Evolutionary conservation across 2,888 invertebrate species (phyloP).

Genomic region (Drosophila longiperda): DNA sequence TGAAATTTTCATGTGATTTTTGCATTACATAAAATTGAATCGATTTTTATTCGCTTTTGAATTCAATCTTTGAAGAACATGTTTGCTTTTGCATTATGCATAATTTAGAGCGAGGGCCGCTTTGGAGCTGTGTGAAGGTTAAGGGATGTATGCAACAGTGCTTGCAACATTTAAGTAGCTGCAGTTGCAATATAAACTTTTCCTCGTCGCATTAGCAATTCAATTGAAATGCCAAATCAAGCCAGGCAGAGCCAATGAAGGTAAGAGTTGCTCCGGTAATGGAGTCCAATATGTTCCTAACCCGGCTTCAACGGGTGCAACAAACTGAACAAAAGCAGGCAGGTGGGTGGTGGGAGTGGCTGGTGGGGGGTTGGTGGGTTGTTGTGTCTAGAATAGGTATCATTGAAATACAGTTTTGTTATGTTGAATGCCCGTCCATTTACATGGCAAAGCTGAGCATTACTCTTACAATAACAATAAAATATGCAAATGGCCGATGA

Average conservation of each 20-base stretch:
- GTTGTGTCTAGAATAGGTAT: conserved; percentile 14
- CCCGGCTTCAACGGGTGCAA: conserved; percentile 41
- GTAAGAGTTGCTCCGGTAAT: conserved; percentile 47
- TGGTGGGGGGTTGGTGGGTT: conserved; percentile 17
- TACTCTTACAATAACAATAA: conserved; percentile 39
- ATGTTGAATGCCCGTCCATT: conserved; percentile 53
- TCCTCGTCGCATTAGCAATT: conserved; percentile 49
- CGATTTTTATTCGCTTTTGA: background rate
- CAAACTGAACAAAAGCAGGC: conserved; percentile 22
- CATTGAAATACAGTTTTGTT: conserved; percentile 60
- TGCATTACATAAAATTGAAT: background rate
- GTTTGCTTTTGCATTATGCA: background rate
- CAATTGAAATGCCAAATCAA: conserved; percentile 51
- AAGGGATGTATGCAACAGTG: conserved; percentile 1
- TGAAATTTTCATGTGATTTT: background rate
- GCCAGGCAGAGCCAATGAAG: background rate
- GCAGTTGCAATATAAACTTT: conserved; percentile 23
- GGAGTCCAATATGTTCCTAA: conserved; percentile 32
- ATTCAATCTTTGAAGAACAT: background rate
- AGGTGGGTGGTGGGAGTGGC: conserved; percentile 17
- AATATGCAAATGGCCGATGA: conserved; percentile 63
- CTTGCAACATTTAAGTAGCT: conserved; percentile 50
- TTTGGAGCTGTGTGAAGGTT: background rate
- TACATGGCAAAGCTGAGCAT: conserved; percentile 56
- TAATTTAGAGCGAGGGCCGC: background rate